Evolutionary conservation across 2,113 vertebrate genomes (phyloP), one percentile per base, ranked within the genome.

Genomic region (Callipepla californica): DNA sequence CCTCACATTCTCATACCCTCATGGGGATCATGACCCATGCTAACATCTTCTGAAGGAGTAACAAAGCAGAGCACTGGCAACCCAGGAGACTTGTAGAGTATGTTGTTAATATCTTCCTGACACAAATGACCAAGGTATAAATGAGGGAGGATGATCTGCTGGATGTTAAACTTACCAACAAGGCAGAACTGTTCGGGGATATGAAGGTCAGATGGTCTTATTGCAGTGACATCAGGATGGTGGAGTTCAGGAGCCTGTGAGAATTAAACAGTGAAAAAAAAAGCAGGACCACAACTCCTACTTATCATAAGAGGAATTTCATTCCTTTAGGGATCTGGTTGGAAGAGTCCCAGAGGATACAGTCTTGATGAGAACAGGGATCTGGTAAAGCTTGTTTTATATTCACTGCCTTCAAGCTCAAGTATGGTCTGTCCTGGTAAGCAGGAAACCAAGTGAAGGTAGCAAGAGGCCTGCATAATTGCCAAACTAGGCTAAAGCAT

Each of bases 251-350:
- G 8, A 50, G 51, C 18, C 38, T 63, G 16, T 23, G 30, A 34
- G 12, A 36, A 73, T 25, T 14, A 83, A 73, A 59, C 3, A 74
- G 70, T 17, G n/a, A 6, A 17, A 76, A 80, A 88, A 86, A 55
- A 40, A 40, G 4, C 40, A 45, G 13, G 32, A 65, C 8, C 12
- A 21, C 18, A 77, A 25, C 14, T 8, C 21, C 4, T 7, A 32
- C 4, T 55, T 3, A 59, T 55, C 44, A 36, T 7, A 28, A 34
- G 6, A 77, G 2, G 9, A 59, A 26, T 38, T 0, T 1, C 1
- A 61, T 74, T 72, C 44, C 53, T 53, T 68, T 23, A 28, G 19
- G n/a, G 15, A 13, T 83, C 6, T 89, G 28, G 51, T 32, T 77
- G 48, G n/a, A 42, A 45, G 12, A n/a, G 68, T 17, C 15, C 14